A percentile compares a stretch with the other conserved stretches of the same genome.
Conservation (phyloP, 2,113 vertebrate genomes). For the Typhlomys cinereus region DNA sequence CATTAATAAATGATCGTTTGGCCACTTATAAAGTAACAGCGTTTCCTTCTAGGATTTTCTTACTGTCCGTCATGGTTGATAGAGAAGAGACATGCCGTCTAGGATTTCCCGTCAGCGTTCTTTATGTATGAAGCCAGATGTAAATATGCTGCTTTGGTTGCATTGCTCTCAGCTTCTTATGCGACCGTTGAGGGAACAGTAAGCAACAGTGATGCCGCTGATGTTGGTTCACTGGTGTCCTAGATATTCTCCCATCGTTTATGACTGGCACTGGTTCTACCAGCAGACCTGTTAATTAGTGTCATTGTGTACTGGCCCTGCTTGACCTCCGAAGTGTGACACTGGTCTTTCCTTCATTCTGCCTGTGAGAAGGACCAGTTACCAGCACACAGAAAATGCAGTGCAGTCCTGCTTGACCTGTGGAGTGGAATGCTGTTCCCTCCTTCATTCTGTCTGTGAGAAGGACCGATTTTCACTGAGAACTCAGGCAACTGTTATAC, state of each 20-base stretch:
- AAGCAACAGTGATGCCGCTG: conserved; percentile 26
- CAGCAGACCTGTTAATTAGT: not conserved
- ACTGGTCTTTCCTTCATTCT: not conserved
- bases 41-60: conserved; percentile 74
- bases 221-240: not conserved
- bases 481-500: not conserved
- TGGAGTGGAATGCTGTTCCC: not conserved
- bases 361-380: not conserved
- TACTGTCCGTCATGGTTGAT: conserved; percentile 32
- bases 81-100: conserved; percentile 53
- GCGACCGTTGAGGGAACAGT: conserved; percentile 63
- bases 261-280: not conserved
- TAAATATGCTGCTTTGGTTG: conserved; percentile 55
- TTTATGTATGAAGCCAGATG: conserved; percentile 61
- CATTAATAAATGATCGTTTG: conserved; percentile 61
- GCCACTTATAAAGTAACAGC: conserved; percentile 21
- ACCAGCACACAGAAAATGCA: no score
- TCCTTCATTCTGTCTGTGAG: not conserved
- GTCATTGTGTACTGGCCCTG: not conserved
- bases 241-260: not conserved
- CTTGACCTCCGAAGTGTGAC: not conserved
- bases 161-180: conserved; percentile 3
- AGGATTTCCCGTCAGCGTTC: conserved; percentile 44
- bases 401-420: not conserved
- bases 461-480: not conserved